A percentile compares a stretch with the other conserved stretches of the same genome.
Evolutionary conservation across 1,140 invertebrate genomes (phyloP).

Genomic region (Sinella curviseta): DNA sequence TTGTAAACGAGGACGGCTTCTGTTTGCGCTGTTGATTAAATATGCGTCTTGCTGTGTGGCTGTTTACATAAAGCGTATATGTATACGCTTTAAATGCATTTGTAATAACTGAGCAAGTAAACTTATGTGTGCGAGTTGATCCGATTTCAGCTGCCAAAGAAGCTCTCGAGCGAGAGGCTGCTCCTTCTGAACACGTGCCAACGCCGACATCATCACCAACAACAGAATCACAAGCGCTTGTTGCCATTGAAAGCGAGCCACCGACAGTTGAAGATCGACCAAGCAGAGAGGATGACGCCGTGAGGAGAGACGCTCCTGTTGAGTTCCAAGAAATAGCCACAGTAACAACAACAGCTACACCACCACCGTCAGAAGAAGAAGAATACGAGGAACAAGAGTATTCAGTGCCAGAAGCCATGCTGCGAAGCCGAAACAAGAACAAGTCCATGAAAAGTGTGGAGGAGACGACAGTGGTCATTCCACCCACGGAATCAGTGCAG

Average conservation of each 20-base stretch:
- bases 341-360: background rate
- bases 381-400: no score
- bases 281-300: background rate
- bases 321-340: background rate
- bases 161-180: background rate
- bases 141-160: background rate
- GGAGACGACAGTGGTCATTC: background rate
- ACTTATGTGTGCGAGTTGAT: no score
- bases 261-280: background rate
- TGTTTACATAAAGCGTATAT: no score
- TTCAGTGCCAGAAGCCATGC: background rate
- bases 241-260: background rate
- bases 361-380: no score
- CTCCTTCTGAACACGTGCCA: constrained; percentile 6
- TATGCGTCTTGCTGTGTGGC: no score
- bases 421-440: background rate
- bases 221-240: background rate
- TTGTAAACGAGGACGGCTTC: no score
- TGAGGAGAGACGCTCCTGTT: background rate
- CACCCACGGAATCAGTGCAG: background rate
- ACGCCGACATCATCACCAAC: background rate
- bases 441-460: background rate
- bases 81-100: no score
- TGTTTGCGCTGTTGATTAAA: no score
- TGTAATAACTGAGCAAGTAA: no score